Evolutionary conservation across 2,888 invertebrate species (phyloP).

Genomic region (Phengaris arion): DNA sequence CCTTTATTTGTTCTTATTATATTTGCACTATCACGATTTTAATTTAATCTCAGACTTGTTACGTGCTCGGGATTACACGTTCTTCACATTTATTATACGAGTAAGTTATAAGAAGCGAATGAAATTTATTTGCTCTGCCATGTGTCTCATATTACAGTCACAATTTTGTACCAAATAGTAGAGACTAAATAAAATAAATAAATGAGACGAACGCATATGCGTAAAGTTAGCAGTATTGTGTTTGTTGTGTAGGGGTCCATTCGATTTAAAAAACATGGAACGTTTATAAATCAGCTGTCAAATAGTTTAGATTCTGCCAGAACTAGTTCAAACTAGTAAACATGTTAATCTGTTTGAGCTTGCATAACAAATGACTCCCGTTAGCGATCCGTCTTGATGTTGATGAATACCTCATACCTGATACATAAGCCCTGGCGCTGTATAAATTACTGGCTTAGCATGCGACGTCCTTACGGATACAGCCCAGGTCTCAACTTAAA

Average conservation of each 20-base stretch:
- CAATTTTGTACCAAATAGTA: neutral
- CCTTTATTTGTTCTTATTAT: slow-evolving; percentile 31
- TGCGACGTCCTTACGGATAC: neutral
- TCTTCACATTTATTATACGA: neutral
- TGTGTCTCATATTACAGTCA: neutral
- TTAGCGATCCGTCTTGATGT: neutral
- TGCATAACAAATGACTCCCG: neutral
- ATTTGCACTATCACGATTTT: slow-evolving; percentile 31
- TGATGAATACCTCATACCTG: slow-evolving; percentile 5
- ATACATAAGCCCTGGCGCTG: neutral
- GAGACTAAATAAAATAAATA: too few species aligned
- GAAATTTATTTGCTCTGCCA: neutral
- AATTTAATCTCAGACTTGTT: slow-evolving; percentile 27
- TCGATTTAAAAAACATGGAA: neutral
- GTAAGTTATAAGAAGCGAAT: neutral
- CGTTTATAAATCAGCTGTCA: slow-evolving; percentile 1
- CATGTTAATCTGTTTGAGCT: slow-evolving; percentile 8
- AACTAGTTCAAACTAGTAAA: slow-evolving; percentile 15
- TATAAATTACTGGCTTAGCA: neutral
- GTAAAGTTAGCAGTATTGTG: neutral
- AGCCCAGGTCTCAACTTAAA: too few species aligned
- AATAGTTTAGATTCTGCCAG: slow-evolving; percentile 3
- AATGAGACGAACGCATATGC: too few species aligned
- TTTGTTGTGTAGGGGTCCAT: neutral
- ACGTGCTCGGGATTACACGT: neutral